Conservation (phyloP, 2,113 vertebrate genomes). For the Tautogolabrus adspersus region DNA sequence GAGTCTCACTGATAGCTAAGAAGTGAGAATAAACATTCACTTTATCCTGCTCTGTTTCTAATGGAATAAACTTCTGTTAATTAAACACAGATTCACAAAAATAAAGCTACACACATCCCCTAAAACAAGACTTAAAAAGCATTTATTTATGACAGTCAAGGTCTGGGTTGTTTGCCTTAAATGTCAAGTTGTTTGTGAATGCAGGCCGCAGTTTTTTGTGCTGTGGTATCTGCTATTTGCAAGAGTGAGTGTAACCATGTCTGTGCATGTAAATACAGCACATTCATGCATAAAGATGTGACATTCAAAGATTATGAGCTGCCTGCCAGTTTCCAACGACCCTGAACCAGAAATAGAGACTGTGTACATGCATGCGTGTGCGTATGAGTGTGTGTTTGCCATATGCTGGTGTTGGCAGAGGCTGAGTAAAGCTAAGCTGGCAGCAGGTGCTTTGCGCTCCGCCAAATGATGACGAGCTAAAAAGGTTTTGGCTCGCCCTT, state of each 20-base stretch:
- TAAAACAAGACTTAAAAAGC: background rate
- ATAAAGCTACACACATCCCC: constrained; percentile 14
- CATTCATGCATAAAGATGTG: constrained; percentile 62
- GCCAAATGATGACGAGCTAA: constrained; percentile 20
- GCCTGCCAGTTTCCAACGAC: constrained; percentile 37
- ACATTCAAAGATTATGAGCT: constrained; percentile 57
- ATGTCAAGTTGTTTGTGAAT: constrained; percentile 43
- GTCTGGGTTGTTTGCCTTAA: constrained; percentile 26
- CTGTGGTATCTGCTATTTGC: constrained; percentile 10
- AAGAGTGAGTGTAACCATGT: constrained; percentile 17
- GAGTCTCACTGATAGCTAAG: background rate
- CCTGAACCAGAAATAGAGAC: constrained; percentile 48
- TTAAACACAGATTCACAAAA: constrained; percentile 6
- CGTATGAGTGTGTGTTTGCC: constrained; percentile 45
- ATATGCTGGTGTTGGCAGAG: constrained; percentile 56
- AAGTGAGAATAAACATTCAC: background rate
- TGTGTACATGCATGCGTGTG: background rate
- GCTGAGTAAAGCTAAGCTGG: constrained; percentile 43
- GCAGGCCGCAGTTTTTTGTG: constrained; percentile 9
- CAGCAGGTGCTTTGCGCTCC: constrained; percentile 55
- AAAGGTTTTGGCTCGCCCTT: constrained; percentile 35
- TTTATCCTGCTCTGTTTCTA: too few relatives aligned
- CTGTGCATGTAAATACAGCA: constrained; percentile 34
- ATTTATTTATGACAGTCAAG: background rate
- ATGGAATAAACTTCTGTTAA: background rate